Percentiles rank a stretch among this genome's conserved stretches.
These are phyloP conservation scores for Bungarus multicinctus DNA, from an alignment of 2,113 vertebrate genomes.

Conservation along the genomic window DNA sequence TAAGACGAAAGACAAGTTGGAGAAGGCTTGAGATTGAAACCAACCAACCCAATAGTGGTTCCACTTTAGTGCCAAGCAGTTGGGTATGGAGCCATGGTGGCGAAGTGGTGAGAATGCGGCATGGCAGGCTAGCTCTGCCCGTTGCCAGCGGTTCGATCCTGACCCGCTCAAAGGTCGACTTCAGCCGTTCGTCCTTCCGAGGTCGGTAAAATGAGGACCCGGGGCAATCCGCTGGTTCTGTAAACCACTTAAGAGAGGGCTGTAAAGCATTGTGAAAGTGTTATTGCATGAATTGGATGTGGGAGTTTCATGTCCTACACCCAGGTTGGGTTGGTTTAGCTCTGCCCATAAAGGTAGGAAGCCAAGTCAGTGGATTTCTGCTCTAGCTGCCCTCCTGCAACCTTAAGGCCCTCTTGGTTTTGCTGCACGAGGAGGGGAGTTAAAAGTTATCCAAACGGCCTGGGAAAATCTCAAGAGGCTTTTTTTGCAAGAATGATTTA, in stretches of 20 bases:
- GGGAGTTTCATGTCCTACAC: slow-evolving; percentile 43
- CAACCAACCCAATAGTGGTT: rapidly evolving
- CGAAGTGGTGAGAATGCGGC: no score
- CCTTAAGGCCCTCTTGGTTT: background rate
- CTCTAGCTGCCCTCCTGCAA: slow-evolving; percentile 44
- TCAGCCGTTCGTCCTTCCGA: no score
- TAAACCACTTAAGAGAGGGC: background rate
- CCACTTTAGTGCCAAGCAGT: background rate
- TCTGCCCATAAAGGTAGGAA: slow-evolving; percentile 43
- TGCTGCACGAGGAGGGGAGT: background rate
- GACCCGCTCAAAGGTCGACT: no score
- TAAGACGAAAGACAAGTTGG: no score
- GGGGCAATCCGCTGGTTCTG: no score
- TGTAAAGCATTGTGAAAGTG: no score
- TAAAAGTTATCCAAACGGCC: background rate
- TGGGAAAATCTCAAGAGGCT: background rate
- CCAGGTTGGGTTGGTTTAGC: slow-evolving; percentile 56
- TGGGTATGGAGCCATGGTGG: background rate
- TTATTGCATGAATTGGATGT: background rate
- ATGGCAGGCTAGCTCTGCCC: no score
- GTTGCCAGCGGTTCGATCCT: no score
- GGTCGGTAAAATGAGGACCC: no score
- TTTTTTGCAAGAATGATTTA: background rate
- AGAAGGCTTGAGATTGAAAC: background rate
- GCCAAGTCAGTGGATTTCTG: slow-evolving; percentile 50